Evolutionary conservation across 2,113 vertebrate species (phyloP).

Genomic region (Xyliphius kryptos): DNA sequence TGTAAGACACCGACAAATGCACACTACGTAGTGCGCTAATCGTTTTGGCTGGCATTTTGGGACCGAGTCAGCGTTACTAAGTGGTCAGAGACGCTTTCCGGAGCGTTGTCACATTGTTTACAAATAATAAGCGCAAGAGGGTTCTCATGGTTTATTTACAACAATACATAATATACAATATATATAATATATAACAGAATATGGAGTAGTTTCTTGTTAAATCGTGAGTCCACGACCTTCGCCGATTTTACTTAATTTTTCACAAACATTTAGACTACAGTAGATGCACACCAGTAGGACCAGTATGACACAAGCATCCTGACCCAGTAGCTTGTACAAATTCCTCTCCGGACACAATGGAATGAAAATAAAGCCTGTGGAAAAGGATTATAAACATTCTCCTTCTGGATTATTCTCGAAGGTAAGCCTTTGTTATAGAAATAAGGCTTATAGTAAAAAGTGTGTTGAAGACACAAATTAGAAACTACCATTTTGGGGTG

Average conservation of each 20-base stretch:
- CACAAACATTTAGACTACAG: neutral
- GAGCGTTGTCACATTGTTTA: conserved; percentile 11
- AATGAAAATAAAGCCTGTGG: conserved; percentile 8
- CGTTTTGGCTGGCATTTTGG: too few species aligned
- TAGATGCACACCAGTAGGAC: neutral
- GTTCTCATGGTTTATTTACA: too few species aligned
- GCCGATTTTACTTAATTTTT: neutral
- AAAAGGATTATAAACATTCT: conserved; percentile 2
- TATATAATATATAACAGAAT: too few species aligned
- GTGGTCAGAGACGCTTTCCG: too few species aligned
- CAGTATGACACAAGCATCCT: conserved; percentile 8
- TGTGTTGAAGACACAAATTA: neutral
- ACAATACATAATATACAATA: too few species aligned
- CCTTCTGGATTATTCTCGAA: conserved; percentile 4
- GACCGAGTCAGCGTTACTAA: too few species aligned
- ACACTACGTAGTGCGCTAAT: too few species aligned
- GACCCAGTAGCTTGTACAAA: conserved; percentile 1
- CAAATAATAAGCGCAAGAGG: neutral
- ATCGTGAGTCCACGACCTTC: neutral
- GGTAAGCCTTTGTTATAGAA: conserved; percentile 1
- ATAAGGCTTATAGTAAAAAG: neutral
- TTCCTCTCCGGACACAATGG: neutral
- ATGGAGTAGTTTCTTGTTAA: neutral
- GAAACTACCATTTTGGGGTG: too few species aligned
- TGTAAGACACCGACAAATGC: too few species aligned